Evolutionary conservation across 2,888 invertebrate species (phyloP).

Genomic region (Laothoe populi): DNA sequence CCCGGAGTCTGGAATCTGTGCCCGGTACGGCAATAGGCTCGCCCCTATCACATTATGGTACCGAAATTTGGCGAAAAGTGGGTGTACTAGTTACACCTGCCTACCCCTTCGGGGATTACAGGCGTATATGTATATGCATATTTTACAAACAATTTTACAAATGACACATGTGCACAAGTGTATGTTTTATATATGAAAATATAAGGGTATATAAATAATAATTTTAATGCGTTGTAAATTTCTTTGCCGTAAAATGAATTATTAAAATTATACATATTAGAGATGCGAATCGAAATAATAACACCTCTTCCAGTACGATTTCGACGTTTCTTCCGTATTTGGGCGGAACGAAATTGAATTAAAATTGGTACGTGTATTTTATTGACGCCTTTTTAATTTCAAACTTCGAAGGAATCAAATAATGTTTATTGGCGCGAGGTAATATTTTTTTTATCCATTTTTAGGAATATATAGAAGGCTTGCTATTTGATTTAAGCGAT

Average conservation of each 20-base stretch:
- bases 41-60: too few species aligned
- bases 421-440: neutral
- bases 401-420: neutral
- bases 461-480: too few species aligned
- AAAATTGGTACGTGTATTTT: conserved; percentile 5
- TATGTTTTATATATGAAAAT: neutral
- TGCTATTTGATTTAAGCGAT: too few species aligned
- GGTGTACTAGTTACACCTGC: too few species aligned
- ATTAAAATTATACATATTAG: conserved; percentile 40
- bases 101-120: too few species aligned
- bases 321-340: conserved; percentile 32
- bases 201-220: neutral
- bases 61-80: too few species aligned
- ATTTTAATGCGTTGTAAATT: neutral
- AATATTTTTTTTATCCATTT: neutral
- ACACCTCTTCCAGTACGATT: conserved; percentile 46
- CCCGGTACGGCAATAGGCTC: too few species aligned
- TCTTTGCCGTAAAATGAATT: neutral
- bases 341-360: conserved; percentile 11
- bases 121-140: too few species aligned
- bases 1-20: too few species aligned
- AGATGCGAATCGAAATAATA: conserved; percentile 31
- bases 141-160: too few species aligned
- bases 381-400: neutral
- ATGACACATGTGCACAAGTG: too few species aligned